These are phyloP conservation scores for Sesamia nonagrioides DNA, from an alignment of 1,140 invertebrate species.

Conservation along the genomic window DNA sequence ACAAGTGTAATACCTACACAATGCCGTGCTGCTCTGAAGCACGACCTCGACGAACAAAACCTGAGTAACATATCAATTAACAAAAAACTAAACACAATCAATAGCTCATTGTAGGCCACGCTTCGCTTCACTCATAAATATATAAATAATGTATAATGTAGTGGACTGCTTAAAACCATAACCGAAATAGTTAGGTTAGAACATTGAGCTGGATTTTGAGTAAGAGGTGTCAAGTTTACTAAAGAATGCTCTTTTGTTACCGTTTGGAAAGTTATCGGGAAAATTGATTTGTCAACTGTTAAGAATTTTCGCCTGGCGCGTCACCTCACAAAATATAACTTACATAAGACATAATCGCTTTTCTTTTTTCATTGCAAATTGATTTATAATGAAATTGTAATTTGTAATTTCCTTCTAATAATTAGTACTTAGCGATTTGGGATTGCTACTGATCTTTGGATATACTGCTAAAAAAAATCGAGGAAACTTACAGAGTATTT, in stretches of 20 bases:
- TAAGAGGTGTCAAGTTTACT: constrained; percentile 8
- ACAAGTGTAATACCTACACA: no score
- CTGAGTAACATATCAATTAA: constrained; percentile 21
- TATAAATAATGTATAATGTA: no score
- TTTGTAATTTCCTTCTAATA: no score
- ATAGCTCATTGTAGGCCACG: constrained; percentile 25
- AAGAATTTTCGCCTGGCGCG: not conserved
- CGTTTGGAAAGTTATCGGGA: not conserved
- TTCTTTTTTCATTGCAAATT: not conserved
- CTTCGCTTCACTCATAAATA: constrained; percentile 19
- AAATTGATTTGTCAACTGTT: not conserved
- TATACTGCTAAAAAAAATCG: no score
- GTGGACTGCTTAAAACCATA: constrained; percentile 20
- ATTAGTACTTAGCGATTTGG: no score
- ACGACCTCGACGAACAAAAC: not conserved
- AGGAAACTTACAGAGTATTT: no score
- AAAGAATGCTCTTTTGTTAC: not conserved
- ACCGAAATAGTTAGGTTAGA: not conserved
- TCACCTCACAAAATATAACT: no score
- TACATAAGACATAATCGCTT: not conserved
- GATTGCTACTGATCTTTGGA: no score
- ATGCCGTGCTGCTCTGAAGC: not conserved
- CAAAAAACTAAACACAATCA: constrained; percentile 23
- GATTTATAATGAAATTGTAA: no score
- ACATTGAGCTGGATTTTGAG: constrained; percentile 7